Conservation (phyloP, 1,140 invertebrate species). For the Sarcophaga peregrina region DNA sequence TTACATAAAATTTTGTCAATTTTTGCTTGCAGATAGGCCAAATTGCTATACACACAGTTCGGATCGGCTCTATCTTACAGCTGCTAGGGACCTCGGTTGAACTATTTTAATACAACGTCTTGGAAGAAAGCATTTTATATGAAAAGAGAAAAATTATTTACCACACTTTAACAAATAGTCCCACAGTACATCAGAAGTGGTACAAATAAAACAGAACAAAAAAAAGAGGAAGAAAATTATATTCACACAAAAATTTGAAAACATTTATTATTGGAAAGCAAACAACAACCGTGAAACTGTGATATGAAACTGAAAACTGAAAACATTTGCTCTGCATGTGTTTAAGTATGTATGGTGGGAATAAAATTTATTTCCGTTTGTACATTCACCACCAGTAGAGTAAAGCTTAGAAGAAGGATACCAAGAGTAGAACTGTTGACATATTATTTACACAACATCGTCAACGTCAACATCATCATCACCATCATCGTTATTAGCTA, state of each 20-base stretch:
- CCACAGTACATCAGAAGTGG: not conserved
- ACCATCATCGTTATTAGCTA: not conserved
- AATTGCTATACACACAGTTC: too few species aligned
- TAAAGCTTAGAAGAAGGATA: not conserved
- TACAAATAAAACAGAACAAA: not conserved
- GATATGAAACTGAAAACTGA: slow-evolving; percentile 36
- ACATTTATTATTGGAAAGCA: not conserved
- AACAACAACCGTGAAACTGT: slow-evolving; percentile 24
- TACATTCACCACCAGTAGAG: not conserved
- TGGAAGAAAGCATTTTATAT: too few species aligned
- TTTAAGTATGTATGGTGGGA: not conserved
- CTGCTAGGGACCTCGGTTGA: too few species aligned
- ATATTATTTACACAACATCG: slow-evolving; percentile 21
- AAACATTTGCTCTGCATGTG: not conserved
- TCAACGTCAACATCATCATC: not conserved
- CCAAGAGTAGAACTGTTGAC: not conserved
- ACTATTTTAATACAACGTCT: too few species aligned
- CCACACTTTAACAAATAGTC: not conserved
- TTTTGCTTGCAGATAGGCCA: too few species aligned
- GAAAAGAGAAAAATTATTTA: too few species aligned
- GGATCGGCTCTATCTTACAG: too few species aligned
- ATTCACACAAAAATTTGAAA: not conserved
- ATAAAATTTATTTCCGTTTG: not conserved
- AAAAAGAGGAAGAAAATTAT: not conserved
- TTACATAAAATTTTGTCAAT: too few species aligned